Base-by-base conservation (phyloP, 2,797 vertebrate species). In the Phaenicophaeus curvirostris region DNA sequence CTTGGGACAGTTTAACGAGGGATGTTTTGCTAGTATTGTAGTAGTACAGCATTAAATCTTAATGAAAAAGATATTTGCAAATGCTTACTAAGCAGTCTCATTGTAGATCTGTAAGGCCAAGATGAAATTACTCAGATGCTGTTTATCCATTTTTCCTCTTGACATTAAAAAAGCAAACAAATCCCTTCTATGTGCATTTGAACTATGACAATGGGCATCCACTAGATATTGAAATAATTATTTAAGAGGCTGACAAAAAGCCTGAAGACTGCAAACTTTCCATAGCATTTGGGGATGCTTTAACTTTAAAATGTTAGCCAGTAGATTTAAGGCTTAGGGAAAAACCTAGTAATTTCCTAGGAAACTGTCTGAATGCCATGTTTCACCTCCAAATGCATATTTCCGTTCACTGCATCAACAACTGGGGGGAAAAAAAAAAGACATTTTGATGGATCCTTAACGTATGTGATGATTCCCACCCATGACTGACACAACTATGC, bases 371-470 rank as follows among this genome's bases (percentile, higher is more conserved):
- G 89, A 85, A 90, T 88, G 63, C 67, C 35, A 18, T n/a, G 30
- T 80, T 89, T 84, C 74, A 89, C 55, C 48, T 66, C 53, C 69
- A 62, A 86, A 57, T 51, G 25, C 57, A 20, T 50, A 83, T 81
- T 80, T 85, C 73, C 55, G 92, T 69, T 95, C 69, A 90, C 42
- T 79, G 63, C 67, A 85, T 55, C 55, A 61, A 78, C 69, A 91
- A 23, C 59, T 13, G 13, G 8, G 39, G 13, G 13, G n/a, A n/a
- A 19, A 55, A 79, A 71, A 41, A 84, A 86, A 58, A 33, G 30
- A 39, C 57, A 72, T 84, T 91, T 89, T 95, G 79, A 78, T 0
- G 2, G 66, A 84, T 86, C 51, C 41, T 91, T 94, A 73, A 59
- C 37, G 19, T 37, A 44, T 66, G 23, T 91, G 71, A 27, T 89